Conservation (phyloP, 2,113 vertebrate species). For the Felis catus region F.catus_Fca126_mat1.0 CM031424.1:17514001-17514500, state of each 20-base stretch:
- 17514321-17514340: background rate
- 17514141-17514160: slow-evolving; percentile 5
- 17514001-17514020: background rate
- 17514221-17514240: background rate
- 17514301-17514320: background rate
- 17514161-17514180: background rate
- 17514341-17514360: background rate
- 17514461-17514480: background rate
- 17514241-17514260: background rate
- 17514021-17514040: background rate
- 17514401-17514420: background rate
- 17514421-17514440: background rate
- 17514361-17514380: background rate
- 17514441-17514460: background rate
- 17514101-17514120: background rate
- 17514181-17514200: background rate
- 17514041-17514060: background rate
- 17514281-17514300: background rate
- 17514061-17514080: background rate
- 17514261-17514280: background rate
- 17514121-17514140: slow-evolving; percentile 10
- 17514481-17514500: background rate
- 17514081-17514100: background rate
- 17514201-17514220: background rate
- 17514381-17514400: background rate